phyloP scores from a whole-genome alignment of 2,113 vertebrate species.

The Nyctereutes procyonoides region DNA sequence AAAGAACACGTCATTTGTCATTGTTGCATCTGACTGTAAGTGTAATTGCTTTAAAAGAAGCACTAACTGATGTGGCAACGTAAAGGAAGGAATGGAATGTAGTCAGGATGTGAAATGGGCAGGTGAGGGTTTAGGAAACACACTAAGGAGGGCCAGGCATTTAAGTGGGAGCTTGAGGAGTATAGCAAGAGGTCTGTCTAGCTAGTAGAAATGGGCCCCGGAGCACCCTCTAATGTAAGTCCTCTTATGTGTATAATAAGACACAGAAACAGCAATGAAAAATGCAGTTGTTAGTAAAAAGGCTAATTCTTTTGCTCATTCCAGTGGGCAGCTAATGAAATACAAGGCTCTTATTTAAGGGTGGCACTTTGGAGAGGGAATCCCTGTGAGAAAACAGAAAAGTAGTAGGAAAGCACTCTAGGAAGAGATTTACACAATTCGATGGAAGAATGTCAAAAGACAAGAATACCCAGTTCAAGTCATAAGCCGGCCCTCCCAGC shows the following conservation, averaged over 20 bases:
- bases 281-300: not conserved
- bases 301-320: not conserved
- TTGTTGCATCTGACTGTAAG: not conserved
- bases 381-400: not conserved
- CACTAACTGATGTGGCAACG: fast-evolving
- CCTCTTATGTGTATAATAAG: not conserved
- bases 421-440: not conserved
- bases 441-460: not conserved
- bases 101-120: not conserved
- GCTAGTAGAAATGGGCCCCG: not conserved
- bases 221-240: not conserved
- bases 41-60: not conserved
- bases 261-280: not conserved
- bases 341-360: not conserved
- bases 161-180: not conserved
- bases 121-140: not conserved
- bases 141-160: not conserved
- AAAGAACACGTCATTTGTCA: not conserved
- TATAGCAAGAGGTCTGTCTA: not conserved
- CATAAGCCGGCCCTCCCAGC: too few relatives aligned
- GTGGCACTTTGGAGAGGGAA: not conserved
- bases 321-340: not conserved
- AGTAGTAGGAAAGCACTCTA: not conserved
- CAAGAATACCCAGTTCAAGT: not conserved
- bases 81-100: not conserved